These are phyloP conservation scores for Carollia perspicillata DNA, from an alignment of 2,113 vertebrate genomes.

Conservation along the genomic window DNA sequence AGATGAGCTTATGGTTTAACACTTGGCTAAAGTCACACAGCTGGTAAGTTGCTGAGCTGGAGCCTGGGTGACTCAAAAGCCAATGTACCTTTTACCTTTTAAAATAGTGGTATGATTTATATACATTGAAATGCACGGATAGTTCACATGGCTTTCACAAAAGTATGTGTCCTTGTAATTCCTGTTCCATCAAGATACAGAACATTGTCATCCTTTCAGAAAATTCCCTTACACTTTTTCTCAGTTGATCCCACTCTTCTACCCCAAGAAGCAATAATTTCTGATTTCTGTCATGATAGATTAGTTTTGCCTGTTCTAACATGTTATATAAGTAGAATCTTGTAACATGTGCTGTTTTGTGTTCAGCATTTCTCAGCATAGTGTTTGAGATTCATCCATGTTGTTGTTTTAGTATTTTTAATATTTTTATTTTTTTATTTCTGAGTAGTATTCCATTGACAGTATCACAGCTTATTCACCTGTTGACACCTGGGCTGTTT, in stretches of 20 bases:
- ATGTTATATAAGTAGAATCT: too few species aligned
- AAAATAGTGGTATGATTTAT: slow-evolving; percentile 17
- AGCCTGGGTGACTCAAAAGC: too few species aligned
- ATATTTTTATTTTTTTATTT: background rate
- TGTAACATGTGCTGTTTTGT: background rate
- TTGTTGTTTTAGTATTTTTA: background rate
- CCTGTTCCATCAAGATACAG: background rate
- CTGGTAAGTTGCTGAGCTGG: too few species aligned
- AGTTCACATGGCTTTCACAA: background rate
- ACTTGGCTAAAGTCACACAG: too few species aligned
- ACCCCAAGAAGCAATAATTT: background rate
- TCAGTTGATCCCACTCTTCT: background rate
- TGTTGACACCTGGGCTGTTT: background rate
- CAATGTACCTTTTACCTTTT: too few species aligned
- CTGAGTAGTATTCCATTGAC: too few species aligned
- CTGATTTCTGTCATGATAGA: background rate
- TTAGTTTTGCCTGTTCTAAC: background rate
- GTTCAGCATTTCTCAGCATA: background rate
- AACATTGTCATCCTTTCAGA: background rate
- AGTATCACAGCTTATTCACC: background rate
- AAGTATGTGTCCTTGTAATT: background rate
- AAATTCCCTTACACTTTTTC: slow-evolving; percentile 28
- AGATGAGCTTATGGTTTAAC: too few species aligned
- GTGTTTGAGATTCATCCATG: background rate
- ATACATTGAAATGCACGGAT: background rate